Base-by-base conservation (phyloP, 1,140 invertebrate genomes). In the Plutomurus gul region DNA sequence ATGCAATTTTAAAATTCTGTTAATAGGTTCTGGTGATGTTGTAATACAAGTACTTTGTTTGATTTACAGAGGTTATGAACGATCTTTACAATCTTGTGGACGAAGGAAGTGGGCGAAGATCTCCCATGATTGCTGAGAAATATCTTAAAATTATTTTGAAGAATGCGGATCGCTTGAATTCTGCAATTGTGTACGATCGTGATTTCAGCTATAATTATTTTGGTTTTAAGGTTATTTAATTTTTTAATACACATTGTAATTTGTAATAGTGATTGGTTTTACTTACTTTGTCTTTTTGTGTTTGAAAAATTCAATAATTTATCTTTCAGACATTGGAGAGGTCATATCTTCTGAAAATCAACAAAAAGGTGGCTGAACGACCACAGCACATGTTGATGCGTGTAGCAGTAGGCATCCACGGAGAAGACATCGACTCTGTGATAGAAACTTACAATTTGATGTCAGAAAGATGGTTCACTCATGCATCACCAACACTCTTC, bases 311-410 rank as follows among this genome's bases (percentile, higher is more conserved):
- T 43, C 46, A 11, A 46, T 78, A 51, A 36, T 76, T 79, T 75
- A 77, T 77, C 76, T 51, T 83, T 80, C 83, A 92, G 89, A 99
- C 98, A 4, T 87, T 99, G 60, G 98, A 99, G 85, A 89, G 95
- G 79, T 98, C 96, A 1, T 99, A 99, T 86, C 88, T 99, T 70
- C 86, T 99, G 22, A 97, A 96, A 87, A 96, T 99, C 73, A 91
- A 97, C 87, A 92, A 93, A 0, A 97, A 97, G 90, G 93, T 98
- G 60, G 96, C 92, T 5, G 98, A 99, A 86, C 89, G 98, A 47
- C 98, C 98, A 0, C 98, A 99, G 85, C 97, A 99, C 80, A 96
- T 99, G 96, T 87, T 99, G 56, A 99, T 99, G 98, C 88, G 98
- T 85, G 97, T 99, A 13, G 88, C 98, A 25, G 93, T 99, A 80